Base-by-base conservation (phyloP, 2,888 invertebrate species). In the Cheilosia grossa region DNA sequence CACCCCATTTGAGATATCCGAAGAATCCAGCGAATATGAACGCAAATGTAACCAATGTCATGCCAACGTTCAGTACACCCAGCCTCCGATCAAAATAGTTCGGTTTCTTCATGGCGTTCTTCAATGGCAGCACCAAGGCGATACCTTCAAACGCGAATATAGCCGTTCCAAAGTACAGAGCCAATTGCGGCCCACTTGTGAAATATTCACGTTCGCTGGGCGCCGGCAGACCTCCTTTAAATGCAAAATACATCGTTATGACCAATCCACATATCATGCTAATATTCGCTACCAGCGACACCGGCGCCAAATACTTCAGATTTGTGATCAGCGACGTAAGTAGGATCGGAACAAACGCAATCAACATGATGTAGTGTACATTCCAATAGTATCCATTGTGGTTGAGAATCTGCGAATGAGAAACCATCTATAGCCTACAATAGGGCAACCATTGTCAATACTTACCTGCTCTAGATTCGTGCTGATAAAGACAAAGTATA, bases 61-160 rank as follows among this genome's bases (percentile, higher is more conserved):
- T 98, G 63, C 97, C 97, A 2, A 97, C 94, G 90, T 98, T 98
- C 24, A 99, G 92, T 1, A 98, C 98, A 2, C 99, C 99, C 9
- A 95, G 91, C 5, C 95, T 94, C 82, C 94, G 96, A 88, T 95
- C 95, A 92, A 99, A 98, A 87, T 94, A 93, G 73, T 94, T 93
- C 0, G 97, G 97, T 17, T 94, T 93, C 87, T 93, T 94, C 98
- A 99, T 98, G 90, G 97, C 96, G 90, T 97, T 98, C 92, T 98
- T 97, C 88, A 99, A 91, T 0, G 99, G 99, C 82, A 99, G 92
- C n/a, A 98, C 97, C 93, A 97, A 92, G 69, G 97, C 97, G 87
- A 99, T 99, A 85, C 98, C 99, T 93, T 99, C 99, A 90, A 99
- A 99, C 4, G 99, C 97, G 91, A 97, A 99, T 74, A 99, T 95